These are phyloP conservation scores for Sitodiplosis mosellana DNA, from an alignment of 1,140 invertebrate species.

Conservation along the genomic window DNA sequence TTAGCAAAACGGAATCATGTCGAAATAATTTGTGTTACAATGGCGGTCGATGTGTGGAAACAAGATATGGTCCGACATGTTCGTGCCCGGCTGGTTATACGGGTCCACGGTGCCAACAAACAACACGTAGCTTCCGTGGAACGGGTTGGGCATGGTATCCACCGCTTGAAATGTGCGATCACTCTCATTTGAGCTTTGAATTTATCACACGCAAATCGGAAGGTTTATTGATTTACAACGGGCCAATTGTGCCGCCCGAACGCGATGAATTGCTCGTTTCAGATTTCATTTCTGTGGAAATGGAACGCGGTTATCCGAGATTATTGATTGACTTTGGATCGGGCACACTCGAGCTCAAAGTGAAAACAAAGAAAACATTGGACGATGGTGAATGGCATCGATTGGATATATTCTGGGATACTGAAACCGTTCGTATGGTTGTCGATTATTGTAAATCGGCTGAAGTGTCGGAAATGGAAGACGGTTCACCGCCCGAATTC, in stretches of 20 bases:
- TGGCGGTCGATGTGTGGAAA: constrained; percentile 82
- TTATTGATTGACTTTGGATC: constrained; percentile 90
- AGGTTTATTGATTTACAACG: constrained; percentile 90
- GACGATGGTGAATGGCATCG: constrained; percentile 94
- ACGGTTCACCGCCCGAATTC: constrained; percentile 67
- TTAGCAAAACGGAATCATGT: constrained; percentile 75
- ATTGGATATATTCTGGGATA: constrained; percentile 88
- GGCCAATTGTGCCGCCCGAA: constrained; percentile 83
- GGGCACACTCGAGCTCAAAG: constrained; percentile 71
- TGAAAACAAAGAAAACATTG: constrained; percentile 70
- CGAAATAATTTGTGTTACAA: constrained; percentile 82
- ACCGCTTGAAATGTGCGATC: constrained; percentile 87
- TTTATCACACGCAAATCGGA: constrained; percentile 82
- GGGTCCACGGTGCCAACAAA: constrained; percentile 90
- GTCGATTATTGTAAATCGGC: constrained; percentile 83
- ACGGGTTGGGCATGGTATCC: constrained; percentile 94
- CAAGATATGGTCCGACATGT: constrained; percentile 68
- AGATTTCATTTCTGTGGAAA: constrained; percentile 85
- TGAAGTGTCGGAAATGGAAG: constrained; percentile 68
- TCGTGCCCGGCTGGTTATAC: constrained; percentile 80
- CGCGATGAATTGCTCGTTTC: constrained; percentile 72
- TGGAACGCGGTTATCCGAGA: constrained; percentile 76
- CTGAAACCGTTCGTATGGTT: constrained; percentile 76
- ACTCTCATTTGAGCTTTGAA: constrained; percentile 84
- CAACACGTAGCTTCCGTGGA: constrained; percentile 76